phyloP scores from a whole-genome alignment of 2,113 vertebrate species.

The Tragelaphus imberbis region DNA sequence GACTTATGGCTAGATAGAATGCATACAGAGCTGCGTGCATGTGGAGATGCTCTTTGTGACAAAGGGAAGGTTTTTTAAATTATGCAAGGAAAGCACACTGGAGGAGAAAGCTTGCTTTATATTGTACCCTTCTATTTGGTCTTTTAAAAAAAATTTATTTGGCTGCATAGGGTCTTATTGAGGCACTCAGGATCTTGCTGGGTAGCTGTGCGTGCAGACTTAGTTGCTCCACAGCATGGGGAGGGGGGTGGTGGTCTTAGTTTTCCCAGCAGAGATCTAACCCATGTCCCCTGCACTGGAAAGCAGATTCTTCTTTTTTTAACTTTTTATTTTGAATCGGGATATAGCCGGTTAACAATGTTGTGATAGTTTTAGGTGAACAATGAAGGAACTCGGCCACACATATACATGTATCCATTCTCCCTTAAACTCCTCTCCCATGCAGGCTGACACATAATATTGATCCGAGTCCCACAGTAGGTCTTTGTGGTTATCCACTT shows the following conservation, averaged over 20 bases:
- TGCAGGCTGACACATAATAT: not conserved
- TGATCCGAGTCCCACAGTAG: not conserved
- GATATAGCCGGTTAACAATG: not conserved
- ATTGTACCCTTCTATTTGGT: not conserved
- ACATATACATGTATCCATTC: not conserved
- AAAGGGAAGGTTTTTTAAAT: not conserved
- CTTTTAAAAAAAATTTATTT: not conserved
- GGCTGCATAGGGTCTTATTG: not conserved
- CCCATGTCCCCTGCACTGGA: not conserved
- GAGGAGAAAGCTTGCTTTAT: not conserved
- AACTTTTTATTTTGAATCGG: not conserved
- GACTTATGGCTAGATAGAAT: not conserved
- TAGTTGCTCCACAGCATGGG: not conserved
- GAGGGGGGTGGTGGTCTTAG: not conserved
- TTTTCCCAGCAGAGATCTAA: not conserved
- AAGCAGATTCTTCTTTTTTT: not conserved
- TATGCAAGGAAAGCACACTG: not conserved
- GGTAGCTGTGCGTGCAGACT: not conserved
- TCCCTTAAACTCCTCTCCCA: not conserved
- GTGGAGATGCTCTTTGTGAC: not conserved
- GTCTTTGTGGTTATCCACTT: not conserved
- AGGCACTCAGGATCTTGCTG: not conserved
- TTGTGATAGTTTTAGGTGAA: not conserved
- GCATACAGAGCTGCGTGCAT: not conserved
- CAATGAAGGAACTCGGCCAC: not conserved